Evolutionary conservation across 2,888 invertebrate species (phyloP), one percentile per base, ranked within the genome.

Genomic region (Balanococcus diminutus): DNA sequence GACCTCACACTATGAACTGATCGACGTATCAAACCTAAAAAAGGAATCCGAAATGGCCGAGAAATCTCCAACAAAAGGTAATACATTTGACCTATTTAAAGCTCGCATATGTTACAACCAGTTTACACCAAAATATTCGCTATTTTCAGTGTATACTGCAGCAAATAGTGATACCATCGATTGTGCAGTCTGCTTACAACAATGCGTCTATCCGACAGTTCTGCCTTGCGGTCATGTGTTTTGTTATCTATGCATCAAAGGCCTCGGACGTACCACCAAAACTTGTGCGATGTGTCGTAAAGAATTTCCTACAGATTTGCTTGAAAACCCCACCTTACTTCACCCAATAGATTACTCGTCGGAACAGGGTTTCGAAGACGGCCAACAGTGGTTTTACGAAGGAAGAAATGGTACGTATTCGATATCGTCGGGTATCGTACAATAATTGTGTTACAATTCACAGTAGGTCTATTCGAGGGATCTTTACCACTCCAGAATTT

Each of bases 231-330:
- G 94, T n/a, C 98, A 98, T 90, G 93, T 98, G 87, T 98, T 98
- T 90, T 98, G 98, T 90, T 98, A 96, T 90, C 92, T 98, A 6
- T 98, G 98, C 90, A 95, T 97, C 2, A 98, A 98, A 93, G 98
- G 96, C 88, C 93, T 96, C 88, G 94, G 95, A 1, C 95, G 95
- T 89, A 95, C 96, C 90, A 96, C 94, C 89, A 95, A 94, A 89
- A 93, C 93, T 88, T 98, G 98, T 92, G 97, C 98, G 1, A 95
- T 98, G 94, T 98, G 98, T 89, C 92, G 98, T 39, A 94, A 95
- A 89, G 94, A 94, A 89, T 97, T 98, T 87, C 97, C 98, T n/a
- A 90, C 93, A 36, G 95, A 96, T 90, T 98, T 95, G 89, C 91
- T 98, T 61, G 95, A 96, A 88, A 94, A 95, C 89, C 98, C 98